A percentile compares a stretch with the other conserved stretches of the same genome.
phyloP scores from a whole-genome alignment of 2,113 vertebrate genomes.

The Xiphias gladius region DNA sequence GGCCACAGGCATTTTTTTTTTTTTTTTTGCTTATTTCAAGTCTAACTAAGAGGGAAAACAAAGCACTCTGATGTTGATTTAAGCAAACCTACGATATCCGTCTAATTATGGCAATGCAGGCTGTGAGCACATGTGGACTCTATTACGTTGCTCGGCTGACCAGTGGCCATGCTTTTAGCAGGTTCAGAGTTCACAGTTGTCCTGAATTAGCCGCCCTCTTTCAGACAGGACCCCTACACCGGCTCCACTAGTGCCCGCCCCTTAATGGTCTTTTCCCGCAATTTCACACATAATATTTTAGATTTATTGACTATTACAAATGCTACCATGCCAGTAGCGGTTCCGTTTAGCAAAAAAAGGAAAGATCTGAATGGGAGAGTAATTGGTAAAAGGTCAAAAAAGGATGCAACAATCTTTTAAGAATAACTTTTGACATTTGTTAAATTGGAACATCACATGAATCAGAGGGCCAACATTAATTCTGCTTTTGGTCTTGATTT shows the following conservation, averaged over 20 bases:
- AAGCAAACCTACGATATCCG: constrained; percentile 79
- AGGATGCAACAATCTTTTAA: constrained; percentile 62
- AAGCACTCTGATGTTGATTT: constrained; percentile 80
- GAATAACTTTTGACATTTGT: constrained; percentile 47
- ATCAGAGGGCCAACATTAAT: constrained; percentile 38
- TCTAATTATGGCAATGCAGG: constrained; percentile 82
- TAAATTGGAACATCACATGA: constrained; percentile 59
- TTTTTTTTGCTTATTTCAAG: constrained; percentile 59
- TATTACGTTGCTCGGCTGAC: constrained; percentile 89
- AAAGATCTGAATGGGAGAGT: constrained; percentile 89
- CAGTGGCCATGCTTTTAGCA: constrained; percentile 88
- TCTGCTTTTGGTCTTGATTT: constrained; percentile 53
- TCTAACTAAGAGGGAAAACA: constrained; percentile 49
- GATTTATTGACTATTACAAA: constrained; percentile 98
- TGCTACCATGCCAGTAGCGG: constrained; percentile 92
- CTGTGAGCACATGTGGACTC: constrained; percentile 90
- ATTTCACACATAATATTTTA: constrained; percentile 99
- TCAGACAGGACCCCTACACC: constrained; percentile 90
- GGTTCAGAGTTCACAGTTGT: constrained; percentile 99
- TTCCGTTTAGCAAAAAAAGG: constrained; percentile 83
- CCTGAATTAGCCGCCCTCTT: constrained; percentile 92
- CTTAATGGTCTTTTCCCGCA: constrained; percentile 92
- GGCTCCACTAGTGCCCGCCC: constrained; percentile 89
- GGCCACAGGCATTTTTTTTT: constrained; percentile 49
- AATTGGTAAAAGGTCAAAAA: constrained; percentile 80